Percentiles rank a stretch among this genome's conserved stretches.
Conservation (phyloP, 1,140 invertebrate genomes). For the Drosophila dunni region DNA sequence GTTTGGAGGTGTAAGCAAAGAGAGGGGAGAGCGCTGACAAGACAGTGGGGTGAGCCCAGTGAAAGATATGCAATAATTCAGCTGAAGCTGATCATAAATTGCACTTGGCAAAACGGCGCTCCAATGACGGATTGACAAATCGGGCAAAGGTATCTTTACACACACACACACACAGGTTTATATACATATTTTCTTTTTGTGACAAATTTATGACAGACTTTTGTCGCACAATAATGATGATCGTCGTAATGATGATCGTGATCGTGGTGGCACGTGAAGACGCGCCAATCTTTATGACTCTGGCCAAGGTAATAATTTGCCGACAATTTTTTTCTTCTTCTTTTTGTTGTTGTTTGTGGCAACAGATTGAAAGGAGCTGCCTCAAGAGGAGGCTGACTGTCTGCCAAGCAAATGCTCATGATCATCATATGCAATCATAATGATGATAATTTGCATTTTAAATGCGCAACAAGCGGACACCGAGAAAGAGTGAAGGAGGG, state of each 20-base stretch:
- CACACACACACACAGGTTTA: conserved; percentile 3
- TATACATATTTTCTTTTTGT: conserved; percentile 64
- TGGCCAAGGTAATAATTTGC: conserved; percentile 80
- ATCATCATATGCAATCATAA: conserved; percentile 51
- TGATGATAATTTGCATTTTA: conserved; percentile 83
- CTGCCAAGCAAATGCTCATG: conserved; percentile 8
- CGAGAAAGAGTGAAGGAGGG: conserved; percentile 4
- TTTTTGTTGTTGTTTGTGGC: conserved; percentile 27
- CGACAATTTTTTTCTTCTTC: conserved; percentile 60
- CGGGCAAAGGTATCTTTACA: conserved; percentile 13
- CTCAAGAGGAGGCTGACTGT: conserved; percentile 50
- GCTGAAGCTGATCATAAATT: conserved; percentile 57
- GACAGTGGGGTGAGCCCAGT: neutral
- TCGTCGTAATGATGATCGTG: conserved; percentile 53
- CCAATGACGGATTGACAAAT: conserved; percentile 82
- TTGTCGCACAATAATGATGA: conserved; percentile 50
- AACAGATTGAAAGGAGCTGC: conserved; percentile 11
- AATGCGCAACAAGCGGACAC: conserved; percentile 77
- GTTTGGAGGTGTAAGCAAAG: neutral
- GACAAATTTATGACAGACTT: conserved; percentile 79
- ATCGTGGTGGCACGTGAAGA: conserved; percentile 72
- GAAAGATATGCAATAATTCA: conserved; percentile 5
- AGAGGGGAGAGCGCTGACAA: neutral
- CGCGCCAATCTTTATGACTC: conserved; percentile 78
- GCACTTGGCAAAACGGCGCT: conserved; percentile 66